Percentiles rank a stretch among this genome's conserved stretches.
Evolutionary conservation across 2,797 vertebrate genomes (phyloP).

Genomic region (Gymnothorax reevesii): DNA sequence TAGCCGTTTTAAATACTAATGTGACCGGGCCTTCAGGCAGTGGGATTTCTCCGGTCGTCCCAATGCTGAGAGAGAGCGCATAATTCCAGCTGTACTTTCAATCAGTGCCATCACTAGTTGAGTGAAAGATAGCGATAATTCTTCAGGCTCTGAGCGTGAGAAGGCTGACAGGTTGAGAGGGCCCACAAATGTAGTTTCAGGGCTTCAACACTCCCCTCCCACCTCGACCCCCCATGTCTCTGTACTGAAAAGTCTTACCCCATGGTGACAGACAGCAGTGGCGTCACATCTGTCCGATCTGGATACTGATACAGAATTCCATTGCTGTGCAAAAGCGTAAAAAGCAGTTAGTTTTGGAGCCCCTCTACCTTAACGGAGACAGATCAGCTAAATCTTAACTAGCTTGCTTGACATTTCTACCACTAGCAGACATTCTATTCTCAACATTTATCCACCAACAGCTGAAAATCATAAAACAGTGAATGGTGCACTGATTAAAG

Average conservation of each 20-base stretch:
- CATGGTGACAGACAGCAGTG: conserved; percentile 91
- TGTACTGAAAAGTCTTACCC: conserved; percentile 72
- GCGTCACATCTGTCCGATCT: conserved; percentile 83
- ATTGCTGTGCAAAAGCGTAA: conserved; percentile 68
- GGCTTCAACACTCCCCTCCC: no score
- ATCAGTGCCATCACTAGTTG: no score
- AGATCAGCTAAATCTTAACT: background rate
- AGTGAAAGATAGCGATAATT: no score
- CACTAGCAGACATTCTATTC: background rate
- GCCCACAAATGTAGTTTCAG: no score
- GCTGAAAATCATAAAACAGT: background rate
- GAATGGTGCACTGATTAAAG: background rate
- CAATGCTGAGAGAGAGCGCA: background rate
- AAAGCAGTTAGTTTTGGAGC: background rate
- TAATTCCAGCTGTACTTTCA: no score
- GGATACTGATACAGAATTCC: conserved; percentile 92
- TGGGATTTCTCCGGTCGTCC: background rate
- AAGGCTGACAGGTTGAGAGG: no score
- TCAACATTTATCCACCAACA: background rate
- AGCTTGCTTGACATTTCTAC: background rate
- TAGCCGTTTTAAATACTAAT: no score
- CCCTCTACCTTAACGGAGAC: background rate
- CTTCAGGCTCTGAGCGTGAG: no score
- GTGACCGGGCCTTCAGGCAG: no score
- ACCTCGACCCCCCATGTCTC: no score